phyloP scores from a whole-genome alignment of 2,888 invertebrate genomes.

The Nomada fucata region DNA sequence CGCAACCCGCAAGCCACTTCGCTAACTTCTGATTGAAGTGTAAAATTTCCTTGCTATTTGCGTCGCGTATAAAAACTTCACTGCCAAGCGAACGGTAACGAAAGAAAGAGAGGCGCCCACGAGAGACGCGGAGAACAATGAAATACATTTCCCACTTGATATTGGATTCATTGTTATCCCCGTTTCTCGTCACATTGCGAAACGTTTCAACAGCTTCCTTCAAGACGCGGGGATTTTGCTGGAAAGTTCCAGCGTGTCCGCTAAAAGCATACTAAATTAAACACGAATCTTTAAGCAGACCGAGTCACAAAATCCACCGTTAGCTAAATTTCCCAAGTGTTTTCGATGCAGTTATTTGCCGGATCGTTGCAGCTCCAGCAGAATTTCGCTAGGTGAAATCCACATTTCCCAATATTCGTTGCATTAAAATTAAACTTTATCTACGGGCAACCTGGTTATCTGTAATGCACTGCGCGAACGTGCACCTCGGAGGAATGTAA shows the following conservation, averaged over 20 bases:
- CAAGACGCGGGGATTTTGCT: neutral
- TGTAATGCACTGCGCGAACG: neutral
- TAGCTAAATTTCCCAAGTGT: conserved; percentile 31
- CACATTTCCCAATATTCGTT: conserved; percentile 14
- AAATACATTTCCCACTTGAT: neutral
- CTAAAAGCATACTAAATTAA: conserved; percentile 30
- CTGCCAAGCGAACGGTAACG: neutral
- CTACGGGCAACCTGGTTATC: neutral
- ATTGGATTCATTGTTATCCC: neutral
- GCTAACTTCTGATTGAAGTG: conserved; percentile 8
- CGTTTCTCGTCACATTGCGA: neutral
- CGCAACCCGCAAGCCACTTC: neutral
- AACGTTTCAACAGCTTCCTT: neutral
- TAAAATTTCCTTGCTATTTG: neutral
- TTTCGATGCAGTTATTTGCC: conserved; percentile 31
- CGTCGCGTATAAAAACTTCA: conserved; percentile 14
- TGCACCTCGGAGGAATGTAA: neutral
- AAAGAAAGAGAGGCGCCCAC: neutral
- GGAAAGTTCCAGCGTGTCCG: conserved; percentile 12
- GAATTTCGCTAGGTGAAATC: conserved; percentile 28
- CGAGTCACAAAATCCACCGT: conserved; percentile 21
- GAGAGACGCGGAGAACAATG: neutral
- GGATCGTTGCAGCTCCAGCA: neutral
- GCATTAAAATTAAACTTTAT: conserved; percentile 23
- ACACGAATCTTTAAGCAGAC: conserved; percentile 38